Conservation (phyloP, 2,797 vertebrate genomes). For the Babyrousa celebensis region DNA sequence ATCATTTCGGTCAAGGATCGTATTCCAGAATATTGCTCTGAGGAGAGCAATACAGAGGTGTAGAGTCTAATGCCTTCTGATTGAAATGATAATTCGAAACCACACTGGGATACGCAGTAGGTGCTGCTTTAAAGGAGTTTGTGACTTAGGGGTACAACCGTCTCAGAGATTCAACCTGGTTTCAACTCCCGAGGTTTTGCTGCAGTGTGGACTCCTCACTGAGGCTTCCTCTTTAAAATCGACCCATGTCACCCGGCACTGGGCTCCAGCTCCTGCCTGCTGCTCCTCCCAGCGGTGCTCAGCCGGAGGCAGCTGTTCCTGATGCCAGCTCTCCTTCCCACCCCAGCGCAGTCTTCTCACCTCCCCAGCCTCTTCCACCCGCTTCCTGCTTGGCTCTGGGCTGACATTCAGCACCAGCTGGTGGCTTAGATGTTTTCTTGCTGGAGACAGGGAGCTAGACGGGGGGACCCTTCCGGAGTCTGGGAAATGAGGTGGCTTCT, state of each 20-base stretch:
- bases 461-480: neutral
- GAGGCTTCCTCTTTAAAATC: neutral
- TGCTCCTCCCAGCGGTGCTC: neutral
- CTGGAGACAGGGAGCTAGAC: slow-evolving; percentile 54
- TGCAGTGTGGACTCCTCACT: neutral
- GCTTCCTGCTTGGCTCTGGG: neutral
- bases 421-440: slow-evolving; percentile 14
- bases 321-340: neutral
- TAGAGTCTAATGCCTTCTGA: neutral
- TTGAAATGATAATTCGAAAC: neutral
- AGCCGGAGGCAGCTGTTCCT: neutral
- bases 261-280: rapidly evolving
- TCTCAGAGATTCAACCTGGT: neutral
- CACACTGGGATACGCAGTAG: too few relatives aligned
- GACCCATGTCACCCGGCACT: rapidly evolving
- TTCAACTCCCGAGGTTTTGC: neutral
- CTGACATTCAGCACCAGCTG: neutral
- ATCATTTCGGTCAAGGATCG: neutral
- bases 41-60: too few relatives aligned
- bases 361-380: neutral
- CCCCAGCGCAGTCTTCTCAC: neutral
- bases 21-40: neutral
- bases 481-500: rapidly evolving
- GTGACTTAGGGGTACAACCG: rapidly evolving
- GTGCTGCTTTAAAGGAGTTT: too few relatives aligned